Percentiles rank a stretch among this genome's conserved stretches.
Conservation (phyloP, 2,888 invertebrate species). For the Osmoderma eremita region DNA sequence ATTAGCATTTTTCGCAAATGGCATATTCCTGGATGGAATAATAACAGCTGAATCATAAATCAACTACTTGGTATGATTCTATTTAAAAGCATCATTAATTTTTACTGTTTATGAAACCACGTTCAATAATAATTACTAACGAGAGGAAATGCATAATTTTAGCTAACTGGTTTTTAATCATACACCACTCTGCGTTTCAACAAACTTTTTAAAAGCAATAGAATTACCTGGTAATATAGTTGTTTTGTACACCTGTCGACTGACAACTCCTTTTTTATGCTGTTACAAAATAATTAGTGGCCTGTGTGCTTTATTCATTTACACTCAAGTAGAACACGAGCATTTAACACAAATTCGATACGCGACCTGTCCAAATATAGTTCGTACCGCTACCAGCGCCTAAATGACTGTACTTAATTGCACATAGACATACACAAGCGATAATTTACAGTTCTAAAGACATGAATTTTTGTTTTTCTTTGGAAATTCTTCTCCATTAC, state of each 20-base stretch:
- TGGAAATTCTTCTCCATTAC: background rate
- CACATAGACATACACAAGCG: background rate
- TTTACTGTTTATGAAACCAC: conserved; percentile 3
- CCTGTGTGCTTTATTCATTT: no score
- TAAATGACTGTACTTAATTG: background rate
- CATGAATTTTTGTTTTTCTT: no score
- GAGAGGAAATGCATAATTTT: conserved; percentile 18
- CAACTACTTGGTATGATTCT: background rate
- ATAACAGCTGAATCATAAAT: no score
- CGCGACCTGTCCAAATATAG: no score
- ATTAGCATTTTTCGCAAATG: no score
- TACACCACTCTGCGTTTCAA: background rate
- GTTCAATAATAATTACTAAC: conserved; percentile 9
- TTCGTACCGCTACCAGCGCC: background rate
- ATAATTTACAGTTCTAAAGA: no score
- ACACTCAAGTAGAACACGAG: no score
- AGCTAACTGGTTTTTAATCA: conserved; percentile 18
- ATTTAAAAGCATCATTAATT: conserved; percentile 1
- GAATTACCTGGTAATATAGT: background rate
- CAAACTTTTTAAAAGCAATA: background rate
- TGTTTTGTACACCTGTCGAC: background rate
- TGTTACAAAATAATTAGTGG: no score
- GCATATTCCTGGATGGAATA: no score
- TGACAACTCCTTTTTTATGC: background rate
- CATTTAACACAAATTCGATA: no score